Percentiles rank a stretch among this genome's conserved stretches.
These are phyloP conservation scores for Aphelinus certus DNA, from an alignment of 1,140 invertebrate species.

Conservation along the genomic window DNA sequence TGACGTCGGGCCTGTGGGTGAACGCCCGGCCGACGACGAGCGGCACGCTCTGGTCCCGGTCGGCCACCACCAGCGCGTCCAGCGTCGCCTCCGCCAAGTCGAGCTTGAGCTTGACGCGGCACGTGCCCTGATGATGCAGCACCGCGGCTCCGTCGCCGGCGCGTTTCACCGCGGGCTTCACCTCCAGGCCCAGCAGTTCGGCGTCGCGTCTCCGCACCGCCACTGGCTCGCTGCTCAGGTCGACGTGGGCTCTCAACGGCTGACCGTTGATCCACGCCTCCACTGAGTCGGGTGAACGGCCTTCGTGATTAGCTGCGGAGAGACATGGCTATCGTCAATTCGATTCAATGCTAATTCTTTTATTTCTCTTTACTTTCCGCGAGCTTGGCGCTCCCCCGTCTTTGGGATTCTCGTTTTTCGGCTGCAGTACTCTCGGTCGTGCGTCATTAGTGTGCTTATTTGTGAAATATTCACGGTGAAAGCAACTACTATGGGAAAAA, in stretches of 20 bases:
- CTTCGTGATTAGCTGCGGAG: too few species aligned
- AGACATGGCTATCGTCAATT: too few species aligned
- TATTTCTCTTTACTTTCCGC: too few species aligned
- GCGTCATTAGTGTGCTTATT: too few species aligned
- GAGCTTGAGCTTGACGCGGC: neutral
- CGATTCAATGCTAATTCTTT: too few species aligned
- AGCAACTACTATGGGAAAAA: too few species aligned
- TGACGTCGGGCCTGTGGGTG: neutral
- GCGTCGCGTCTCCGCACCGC: neutral
- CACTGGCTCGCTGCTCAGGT: neutral
- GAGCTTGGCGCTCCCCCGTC: too few species aligned
- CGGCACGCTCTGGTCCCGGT: neutral
- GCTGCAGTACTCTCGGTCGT: too few species aligned
- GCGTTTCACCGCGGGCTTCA: neutral
- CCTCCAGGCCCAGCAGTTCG: neutral
- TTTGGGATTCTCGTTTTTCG: too few species aligned
- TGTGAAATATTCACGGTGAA: too few species aligned
- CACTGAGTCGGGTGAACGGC: neutral
- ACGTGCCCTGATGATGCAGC: neutral
- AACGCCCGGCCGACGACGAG: neutral
- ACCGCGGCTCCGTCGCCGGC: neutral
- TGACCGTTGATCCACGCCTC: neutral
- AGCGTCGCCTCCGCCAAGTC: neutral
- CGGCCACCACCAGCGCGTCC: neutral
- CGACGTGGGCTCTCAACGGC: neutral